Base-by-base conservation (phyloP, 2,113 vertebrate species). In the Megaceryle torquata region DNA sequence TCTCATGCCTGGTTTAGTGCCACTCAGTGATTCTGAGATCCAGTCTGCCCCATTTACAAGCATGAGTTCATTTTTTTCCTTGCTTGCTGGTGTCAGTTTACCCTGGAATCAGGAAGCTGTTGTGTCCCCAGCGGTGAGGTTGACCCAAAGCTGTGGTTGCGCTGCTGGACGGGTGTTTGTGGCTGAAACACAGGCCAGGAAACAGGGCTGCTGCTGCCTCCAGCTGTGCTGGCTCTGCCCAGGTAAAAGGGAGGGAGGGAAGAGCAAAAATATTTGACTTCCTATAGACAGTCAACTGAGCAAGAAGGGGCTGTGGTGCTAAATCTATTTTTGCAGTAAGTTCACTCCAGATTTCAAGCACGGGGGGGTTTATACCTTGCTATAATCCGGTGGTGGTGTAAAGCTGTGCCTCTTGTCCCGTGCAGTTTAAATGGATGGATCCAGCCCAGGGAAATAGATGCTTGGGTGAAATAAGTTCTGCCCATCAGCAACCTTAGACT, bases 61-160 rank as follows among this genome's bases (percentile, higher is more conserved):
- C 69, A 8, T 9, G 22, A 53, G 17, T 44, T 29, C 31, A 20
- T 21, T 26, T 39, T 65, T 13, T 39, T 2, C 24, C 28, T 25
- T 37, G 13, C 51, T 14, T 41, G 20, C 39, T 0, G 0, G 17
- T 53, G 29, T 63, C 57, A 9, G 4, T 77, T 54, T 43, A 43
- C 41, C 31, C 28, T 56, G 64, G 57, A 56, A 67, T 31, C 28
- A 15, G 57, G 15, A 50, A 54, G 63, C 59, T 41, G 21, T 48
- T 1, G 0, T 33, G 39, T 51, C 56, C 44, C 26, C 6, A 1
- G 54, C 17, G 2, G 7, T 43, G 63, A 6, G 11, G 26, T 10
- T 69, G 21, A 6, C 28, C 4, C 4, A 57, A 57, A 80, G 35
- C 6, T 51, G 54, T 18, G 11, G 6, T 13, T 29, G 18, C 13